phyloP scores from a whole-genome alignment of 2,797 vertebrate species.

The Syngnathus acus region DNA sequence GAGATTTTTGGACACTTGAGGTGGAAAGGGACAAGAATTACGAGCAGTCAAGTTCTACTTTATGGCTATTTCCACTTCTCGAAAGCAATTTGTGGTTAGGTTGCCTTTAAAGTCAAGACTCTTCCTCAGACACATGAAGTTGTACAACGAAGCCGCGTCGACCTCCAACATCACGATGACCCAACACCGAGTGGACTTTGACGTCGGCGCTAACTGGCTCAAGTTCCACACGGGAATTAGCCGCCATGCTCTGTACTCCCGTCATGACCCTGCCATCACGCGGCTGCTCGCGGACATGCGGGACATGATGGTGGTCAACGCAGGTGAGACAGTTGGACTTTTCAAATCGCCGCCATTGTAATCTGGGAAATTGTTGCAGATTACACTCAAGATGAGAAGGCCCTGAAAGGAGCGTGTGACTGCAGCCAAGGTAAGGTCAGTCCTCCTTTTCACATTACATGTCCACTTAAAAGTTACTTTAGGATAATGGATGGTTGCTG shows the following conservation, averaged over 20 bases:
- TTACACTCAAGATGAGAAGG: conserved; percentile 94
- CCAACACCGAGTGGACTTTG: conserved; percentile 61
- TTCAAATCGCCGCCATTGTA: not conserved
- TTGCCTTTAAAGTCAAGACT: not conserved
- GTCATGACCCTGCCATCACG: conserved; percentile 64
- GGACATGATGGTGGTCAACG: conserved; percentile 63
- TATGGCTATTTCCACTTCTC: conserved; percentile 9
- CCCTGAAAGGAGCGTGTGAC: conserved; percentile 86
- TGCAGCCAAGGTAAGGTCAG: conserved; percentile 79
- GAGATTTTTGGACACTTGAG: conserved; percentile 31
- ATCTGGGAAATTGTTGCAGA: conserved; percentile 60
- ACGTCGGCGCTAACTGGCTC: conserved; percentile 79
- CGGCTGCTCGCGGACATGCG: conserved; percentile 77
- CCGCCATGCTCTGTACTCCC: conserved; percentile 78
- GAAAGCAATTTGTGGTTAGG: not conserved
- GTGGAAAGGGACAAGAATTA: conserved; percentile 47
- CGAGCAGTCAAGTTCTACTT: conserved; percentile 29
- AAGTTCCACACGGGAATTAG: conserved; percentile 89
- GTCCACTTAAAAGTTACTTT: not conserved
- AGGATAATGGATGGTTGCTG: not conserved
- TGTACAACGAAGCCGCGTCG: conserved; percentile 55
- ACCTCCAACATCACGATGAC: conserved; percentile 57
- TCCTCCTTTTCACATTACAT: not conserved
- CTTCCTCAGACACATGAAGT: conserved; percentile 60
- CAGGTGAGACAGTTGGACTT: conserved; percentile 64